Conservation (phyloP, 2,888 invertebrate species). For the Philhelius pedissequus region DNA sequence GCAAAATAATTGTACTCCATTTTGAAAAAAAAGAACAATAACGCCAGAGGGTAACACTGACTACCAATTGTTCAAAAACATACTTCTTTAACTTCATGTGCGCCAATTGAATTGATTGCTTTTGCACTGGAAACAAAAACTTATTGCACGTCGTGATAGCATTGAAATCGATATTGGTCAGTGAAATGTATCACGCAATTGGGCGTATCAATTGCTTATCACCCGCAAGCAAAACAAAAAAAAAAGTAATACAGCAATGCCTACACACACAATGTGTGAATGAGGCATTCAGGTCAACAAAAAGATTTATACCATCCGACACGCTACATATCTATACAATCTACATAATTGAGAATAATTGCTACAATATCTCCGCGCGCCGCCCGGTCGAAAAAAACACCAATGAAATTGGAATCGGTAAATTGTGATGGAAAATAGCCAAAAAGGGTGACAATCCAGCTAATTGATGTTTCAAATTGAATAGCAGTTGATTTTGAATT, state of each 20-base stretch:
- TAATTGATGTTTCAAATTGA: slow-evolving; percentile 44
- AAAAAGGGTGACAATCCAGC: slow-evolving; percentile 34
- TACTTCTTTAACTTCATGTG: slow-evolving; percentile 19
- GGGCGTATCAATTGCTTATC: slow-evolving; percentile 38
- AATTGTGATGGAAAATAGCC: slow-evolving; percentile 5
- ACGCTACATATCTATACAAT: slow-evolving; percentile 1
- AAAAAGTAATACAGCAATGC: not conserved
- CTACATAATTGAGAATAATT: slow-evolving; percentile 43
- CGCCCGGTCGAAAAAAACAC: too few relatives aligned
- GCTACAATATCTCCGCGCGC: slow-evolving; percentile 4
- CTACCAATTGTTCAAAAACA: slow-evolving; percentile 27
- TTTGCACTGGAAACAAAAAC: not conserved
- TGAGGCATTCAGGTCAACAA: not conserved
- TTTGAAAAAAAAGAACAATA: not conserved
- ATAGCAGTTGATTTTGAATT: slow-evolving; percentile 19
- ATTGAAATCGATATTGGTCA: slow-evolving; percentile 42
- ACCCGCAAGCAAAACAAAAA: not conserved
- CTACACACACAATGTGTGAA: not conserved
- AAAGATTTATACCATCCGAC: not conserved
- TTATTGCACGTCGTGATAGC: not conserved
- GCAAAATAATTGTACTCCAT: not conserved
- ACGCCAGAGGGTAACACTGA: not conserved
- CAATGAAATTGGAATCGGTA: slow-evolving; percentile 14
- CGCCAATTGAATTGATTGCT: not conserved
- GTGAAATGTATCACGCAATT: slow-evolving; percentile 47